phyloP scores from a whole-genome alignment of 2,888 invertebrate species.

The Apotomis capreana region DNA sequence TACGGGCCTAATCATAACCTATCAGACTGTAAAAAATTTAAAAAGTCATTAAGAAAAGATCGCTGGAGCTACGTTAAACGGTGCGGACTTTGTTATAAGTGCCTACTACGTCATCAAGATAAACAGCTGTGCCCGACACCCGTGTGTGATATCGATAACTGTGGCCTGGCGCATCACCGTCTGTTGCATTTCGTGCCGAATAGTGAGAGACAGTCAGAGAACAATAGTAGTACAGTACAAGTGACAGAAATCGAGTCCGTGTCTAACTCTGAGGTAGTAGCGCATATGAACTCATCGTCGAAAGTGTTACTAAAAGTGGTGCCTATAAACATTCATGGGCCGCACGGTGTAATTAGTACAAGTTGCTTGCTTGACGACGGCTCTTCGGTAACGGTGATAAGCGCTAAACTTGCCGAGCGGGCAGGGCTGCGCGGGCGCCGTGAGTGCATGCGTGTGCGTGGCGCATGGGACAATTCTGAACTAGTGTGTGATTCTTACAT shows the following conservation, averaged over 20 bases:
- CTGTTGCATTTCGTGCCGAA: neutral
- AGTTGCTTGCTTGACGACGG: constrained; percentile 49
- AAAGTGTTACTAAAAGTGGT: constrained; percentile 46
- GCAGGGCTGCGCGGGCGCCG: constrained; percentile 29
- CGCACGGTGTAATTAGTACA: constrained; percentile 42
- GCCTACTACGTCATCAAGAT: constrained; percentile 9
- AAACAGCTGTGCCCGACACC: constrained; percentile 5
- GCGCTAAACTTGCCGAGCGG: constrained; percentile 38
- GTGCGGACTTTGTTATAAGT: constrained; percentile 14
- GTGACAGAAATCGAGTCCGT: neutral
- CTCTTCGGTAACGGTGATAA: constrained; percentile 47
- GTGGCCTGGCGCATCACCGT: constrained; percentile 8
- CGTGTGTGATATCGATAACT: constrained; percentile 1
- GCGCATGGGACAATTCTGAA: constrained; percentile 44
- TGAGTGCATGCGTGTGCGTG: constrained; percentile 45
- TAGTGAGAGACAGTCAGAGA: neutral
- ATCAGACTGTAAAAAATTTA: constrained; percentile 20
- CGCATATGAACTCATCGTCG: neutral
- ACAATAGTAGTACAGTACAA: neutral
- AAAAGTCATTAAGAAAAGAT: constrained; percentile 8
- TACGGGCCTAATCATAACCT: neutral
- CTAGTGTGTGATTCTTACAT: constrained; percentile 34
- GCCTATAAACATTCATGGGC: constrained; percentile 45
- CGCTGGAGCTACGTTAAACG: constrained; percentile 15
- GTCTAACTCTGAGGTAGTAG: no score